phyloP scores from a whole-genome alignment of 2,113 vertebrate species.

The Taxidea taxus region DNA sequence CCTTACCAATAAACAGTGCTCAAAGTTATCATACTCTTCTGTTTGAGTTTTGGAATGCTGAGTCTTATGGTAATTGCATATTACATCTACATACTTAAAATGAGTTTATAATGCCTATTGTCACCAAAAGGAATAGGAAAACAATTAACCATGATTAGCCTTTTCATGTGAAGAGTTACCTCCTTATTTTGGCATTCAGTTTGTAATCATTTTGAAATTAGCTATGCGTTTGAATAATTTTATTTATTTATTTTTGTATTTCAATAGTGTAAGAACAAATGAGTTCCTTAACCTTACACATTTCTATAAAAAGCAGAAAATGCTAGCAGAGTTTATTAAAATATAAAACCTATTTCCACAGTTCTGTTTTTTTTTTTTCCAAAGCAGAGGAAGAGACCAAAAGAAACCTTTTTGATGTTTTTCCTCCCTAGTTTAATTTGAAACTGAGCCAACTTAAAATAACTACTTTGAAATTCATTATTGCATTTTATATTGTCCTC shows the following conservation, averaged over 20 bases:
- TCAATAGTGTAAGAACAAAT: constrained; percentile 67
- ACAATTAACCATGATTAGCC: constrained; percentile 79
- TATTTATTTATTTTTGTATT: constrained; percentile 78
- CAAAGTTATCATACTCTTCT: constrained; percentile 7
- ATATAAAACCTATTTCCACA: constrained; percentile 12
- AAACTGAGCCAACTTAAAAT: constrained; percentile 46
- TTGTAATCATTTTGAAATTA: constrained; percentile 75
- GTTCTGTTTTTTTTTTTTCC: neutral
- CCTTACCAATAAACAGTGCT: constrained; percentile 46
- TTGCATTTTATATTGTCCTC: constrained; percentile 5
- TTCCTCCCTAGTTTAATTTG: neutral
- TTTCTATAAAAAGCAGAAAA: constrained; percentile 71
- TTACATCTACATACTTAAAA: constrained; percentile 65
- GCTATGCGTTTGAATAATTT: constrained; percentile 73
- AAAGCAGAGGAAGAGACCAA: constrained; percentile 1
- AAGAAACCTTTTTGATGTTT: constrained; percentile 10
- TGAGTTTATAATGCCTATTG: constrained; percentile 61
- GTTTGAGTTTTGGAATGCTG: constrained; percentile 55
- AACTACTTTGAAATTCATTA: constrained; percentile 39
- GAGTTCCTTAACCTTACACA: constrained; percentile 63
- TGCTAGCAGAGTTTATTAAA: constrained; percentile 50
- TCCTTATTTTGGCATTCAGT: constrained; percentile 74
- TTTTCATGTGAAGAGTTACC: constrained; percentile 75
- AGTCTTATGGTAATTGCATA: constrained; percentile 62
- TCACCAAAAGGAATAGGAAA: constrained; percentile 65